Conservation (phyloP, 2,888 invertebrate species). For the Chrysotoxum bicinctum region DNA sequence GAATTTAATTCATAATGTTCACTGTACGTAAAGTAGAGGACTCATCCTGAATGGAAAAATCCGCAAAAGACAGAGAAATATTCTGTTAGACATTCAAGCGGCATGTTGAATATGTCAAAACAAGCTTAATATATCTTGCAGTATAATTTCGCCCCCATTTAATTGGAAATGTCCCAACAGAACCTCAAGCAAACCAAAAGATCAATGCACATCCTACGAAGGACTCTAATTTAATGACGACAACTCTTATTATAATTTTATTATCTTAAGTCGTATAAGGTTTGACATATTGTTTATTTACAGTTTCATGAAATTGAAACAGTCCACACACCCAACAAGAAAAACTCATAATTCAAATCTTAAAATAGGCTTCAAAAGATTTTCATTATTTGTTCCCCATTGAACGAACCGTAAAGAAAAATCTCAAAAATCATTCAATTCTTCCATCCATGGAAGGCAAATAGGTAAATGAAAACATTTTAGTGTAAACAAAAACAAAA, state of each 20-base stretch:
- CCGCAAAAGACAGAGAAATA: too few species aligned
- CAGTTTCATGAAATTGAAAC: background rate
- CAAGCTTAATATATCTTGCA: too few species aligned
- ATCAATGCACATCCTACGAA: too few species aligned
- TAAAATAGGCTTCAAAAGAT: constrained; percentile 15
- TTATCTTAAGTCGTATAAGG: background rate
- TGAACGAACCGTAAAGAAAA: background rate
- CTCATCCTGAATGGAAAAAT: too few species aligned
- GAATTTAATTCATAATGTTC: too few species aligned
- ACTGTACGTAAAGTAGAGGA: too few species aligned
- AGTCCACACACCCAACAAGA: background rate
- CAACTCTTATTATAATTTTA: background rate
- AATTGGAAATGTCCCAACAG: background rate
- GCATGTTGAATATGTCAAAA: too few species aligned
- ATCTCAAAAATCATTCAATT: background rate
- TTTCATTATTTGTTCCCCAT: background rate
- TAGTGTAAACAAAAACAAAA: constrained; percentile 31
- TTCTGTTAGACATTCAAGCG: too few species aligned
- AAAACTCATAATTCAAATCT: constrained; percentile 13
- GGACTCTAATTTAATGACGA: background rate
- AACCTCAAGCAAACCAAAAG: too few species aligned
- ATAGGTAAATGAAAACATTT: constrained; percentile 13
- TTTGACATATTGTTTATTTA: background rate
- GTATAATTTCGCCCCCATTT: too few species aligned
- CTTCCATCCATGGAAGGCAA: background rate